A percentile compares a stretch with the other conserved stretches of the same genome.
phyloP scores from a whole-genome alignment of 1,140 invertebrate species.

The Drosophila nannoptera region DNA sequence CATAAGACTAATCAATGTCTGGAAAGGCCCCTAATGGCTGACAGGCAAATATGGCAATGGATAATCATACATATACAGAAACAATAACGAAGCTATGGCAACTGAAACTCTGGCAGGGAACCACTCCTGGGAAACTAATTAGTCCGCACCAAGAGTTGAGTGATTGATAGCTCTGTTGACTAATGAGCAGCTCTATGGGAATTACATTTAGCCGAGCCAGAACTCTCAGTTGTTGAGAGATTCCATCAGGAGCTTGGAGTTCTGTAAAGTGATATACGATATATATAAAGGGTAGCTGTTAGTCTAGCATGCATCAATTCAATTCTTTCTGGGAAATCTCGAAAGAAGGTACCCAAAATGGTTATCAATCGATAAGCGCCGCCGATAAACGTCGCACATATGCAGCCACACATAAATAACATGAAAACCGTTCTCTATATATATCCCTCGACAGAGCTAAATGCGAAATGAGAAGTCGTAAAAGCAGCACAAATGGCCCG shows the following conservation, averaged over 20 bases:
- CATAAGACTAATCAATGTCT: constrained; percentile 55
- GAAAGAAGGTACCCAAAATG: no score
- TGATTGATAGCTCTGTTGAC: constrained; percentile 60
- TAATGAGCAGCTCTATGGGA: constrained; percentile 42
- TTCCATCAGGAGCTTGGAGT: no score
- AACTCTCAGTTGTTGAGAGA: no score
- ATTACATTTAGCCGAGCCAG: no score
- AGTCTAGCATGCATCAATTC: no score
- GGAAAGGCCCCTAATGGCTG: constrained; percentile 56
- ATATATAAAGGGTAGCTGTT: no score
- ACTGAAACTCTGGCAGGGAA: constrained; percentile 6
- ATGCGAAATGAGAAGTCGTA: constrained; percentile 32
- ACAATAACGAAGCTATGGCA: constrained; percentile 9
- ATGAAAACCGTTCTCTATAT: neutral
- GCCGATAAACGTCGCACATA: constrained; percentile 26
- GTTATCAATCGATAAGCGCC: constrained; percentile 37
- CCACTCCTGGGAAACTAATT: constrained; percentile 51
- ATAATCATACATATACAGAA: neutral
- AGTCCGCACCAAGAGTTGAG: constrained; percentile 41
- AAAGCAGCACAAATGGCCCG: constrained; percentile 20
- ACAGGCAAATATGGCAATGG: constrained; percentile 62
- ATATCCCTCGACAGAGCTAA: neutral
- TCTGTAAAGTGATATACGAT: no score
- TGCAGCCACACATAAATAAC: constrained; percentile 9
- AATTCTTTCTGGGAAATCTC: neutral